These are phyloP conservation scores for Protaetia brevitarsis DNA, from an alignment of 1,140 invertebrate species.

Conservation along the genomic window DNA sequence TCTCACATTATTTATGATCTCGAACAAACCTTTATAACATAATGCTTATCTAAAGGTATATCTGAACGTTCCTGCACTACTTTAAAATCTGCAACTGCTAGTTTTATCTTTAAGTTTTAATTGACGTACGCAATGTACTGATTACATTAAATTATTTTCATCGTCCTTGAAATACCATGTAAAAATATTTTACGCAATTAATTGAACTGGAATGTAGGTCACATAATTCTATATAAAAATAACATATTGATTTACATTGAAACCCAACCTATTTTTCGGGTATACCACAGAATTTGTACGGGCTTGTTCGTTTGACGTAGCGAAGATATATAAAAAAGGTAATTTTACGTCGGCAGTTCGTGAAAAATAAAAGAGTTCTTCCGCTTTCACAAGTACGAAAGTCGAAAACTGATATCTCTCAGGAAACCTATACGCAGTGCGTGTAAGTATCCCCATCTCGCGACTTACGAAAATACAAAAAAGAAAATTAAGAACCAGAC, in stretches of 20 bases:
- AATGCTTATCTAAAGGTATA: too few species aligned
- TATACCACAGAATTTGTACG: not conserved
- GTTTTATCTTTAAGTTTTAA: too few species aligned
- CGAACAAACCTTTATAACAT: too few species aligned
- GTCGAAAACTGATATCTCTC: not conserved
- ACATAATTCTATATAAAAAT: not conserved
- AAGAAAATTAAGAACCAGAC: not conserved
- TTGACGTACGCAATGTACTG: too few species aligned
- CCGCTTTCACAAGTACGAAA: constrained; percentile 13
- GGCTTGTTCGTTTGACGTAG: not conserved
- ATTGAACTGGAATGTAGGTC: not conserved
- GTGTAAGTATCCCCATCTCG: not conserved
- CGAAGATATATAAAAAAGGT: not conserved
- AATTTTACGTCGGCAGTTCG: not conserved
- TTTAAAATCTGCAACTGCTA: too few species aligned
- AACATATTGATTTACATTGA: not conserved
- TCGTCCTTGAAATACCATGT: too few species aligned
- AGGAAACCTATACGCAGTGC: not conserved
- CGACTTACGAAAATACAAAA: not conserved
- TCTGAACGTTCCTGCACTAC: too few species aligned
- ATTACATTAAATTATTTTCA: too few species aligned
- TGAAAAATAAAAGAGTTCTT: not conserved
- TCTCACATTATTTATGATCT: too few species aligned
- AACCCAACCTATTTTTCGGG: not conserved
- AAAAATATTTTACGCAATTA: not conserved